Evolutionary conservation across 2,113 vertebrate species (phyloP).

Genomic region (Cynopterus brachyotis): DNA sequence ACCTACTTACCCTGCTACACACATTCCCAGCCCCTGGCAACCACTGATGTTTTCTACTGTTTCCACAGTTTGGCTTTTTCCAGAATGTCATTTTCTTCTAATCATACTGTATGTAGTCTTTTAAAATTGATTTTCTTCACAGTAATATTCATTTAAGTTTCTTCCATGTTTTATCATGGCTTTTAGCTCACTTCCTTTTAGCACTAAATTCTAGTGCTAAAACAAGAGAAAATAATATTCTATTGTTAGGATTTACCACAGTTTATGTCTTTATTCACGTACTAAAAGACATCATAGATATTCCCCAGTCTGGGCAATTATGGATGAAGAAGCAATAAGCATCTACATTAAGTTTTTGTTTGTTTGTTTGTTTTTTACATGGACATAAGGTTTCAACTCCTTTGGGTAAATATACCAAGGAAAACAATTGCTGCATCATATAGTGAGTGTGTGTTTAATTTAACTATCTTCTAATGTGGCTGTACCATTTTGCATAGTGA

Average conservation of each 20-base stretch:
- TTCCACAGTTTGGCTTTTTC: background rate
- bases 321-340: background rate
- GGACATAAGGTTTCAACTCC: background rate
- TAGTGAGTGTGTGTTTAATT: background rate
- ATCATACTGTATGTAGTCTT: background rate
- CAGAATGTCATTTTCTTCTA: background rate
- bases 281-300: background rate
- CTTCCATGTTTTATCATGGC: background rate
- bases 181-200: background rate
- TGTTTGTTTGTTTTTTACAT: no score
- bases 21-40: no score
- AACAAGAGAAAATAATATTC: background rate
- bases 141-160: background rate
- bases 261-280: background rate
- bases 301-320: background rate
- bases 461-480: background rate
- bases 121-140: background rate
- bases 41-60: background rate
- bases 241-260: background rate
- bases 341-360: background rate
- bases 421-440: background rate
- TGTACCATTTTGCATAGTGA: background rate
- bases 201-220: no score
- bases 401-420: background rate
- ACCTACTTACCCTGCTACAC: no score